phyloP scores from a whole-genome alignment of 2,888 invertebrate genomes.

The Polyommatus icarus region DNA sequence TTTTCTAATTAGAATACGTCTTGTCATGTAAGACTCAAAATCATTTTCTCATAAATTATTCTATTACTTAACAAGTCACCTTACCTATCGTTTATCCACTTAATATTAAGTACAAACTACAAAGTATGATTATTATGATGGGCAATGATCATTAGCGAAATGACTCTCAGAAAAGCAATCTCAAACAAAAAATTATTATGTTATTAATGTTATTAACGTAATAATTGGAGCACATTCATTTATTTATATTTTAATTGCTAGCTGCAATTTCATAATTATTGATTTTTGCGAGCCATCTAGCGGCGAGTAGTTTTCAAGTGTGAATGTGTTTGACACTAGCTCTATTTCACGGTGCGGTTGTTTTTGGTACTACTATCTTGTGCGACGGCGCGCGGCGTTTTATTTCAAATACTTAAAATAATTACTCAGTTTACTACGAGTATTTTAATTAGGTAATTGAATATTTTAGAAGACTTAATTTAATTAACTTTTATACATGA shows the following conservation, averaged over 20 bases:
- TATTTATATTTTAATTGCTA: neutral
- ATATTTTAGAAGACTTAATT: neutral
- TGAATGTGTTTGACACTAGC: slow-evolving; percentile 43
- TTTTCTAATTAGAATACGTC: too few species aligned
- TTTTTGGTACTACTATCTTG: slow-evolving; percentile 49
- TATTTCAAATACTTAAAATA: neutral
- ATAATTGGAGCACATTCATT: slow-evolving; percentile 15
- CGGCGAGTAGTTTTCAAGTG: slow-evolving; percentile 57
- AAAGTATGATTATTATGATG: neutral
- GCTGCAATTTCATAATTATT: slow-evolving; percentile 30
- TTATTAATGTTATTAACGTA: neutral
- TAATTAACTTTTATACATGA: neutral
- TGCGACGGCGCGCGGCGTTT: slow-evolving; percentile 41
- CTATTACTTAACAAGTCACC: too few species aligned
- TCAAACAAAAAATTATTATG: neutral
- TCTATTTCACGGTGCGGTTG: slow-evolving; percentile 54
- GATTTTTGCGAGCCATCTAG: slow-evolving; percentile 61
- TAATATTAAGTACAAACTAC: neutral
- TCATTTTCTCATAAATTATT: too few species aligned
- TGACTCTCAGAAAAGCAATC: neutral
- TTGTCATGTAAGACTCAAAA: too few species aligned
- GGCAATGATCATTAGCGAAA: neutral
- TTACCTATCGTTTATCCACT: neutral
- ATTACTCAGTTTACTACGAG: neutral
- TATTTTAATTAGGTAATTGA: slow-evolving; percentile 9